These are phyloP conservation scores for Climacteris rufus DNA, from an alignment of 2,113 vertebrate species.

Conservation along the genomic window DNA sequence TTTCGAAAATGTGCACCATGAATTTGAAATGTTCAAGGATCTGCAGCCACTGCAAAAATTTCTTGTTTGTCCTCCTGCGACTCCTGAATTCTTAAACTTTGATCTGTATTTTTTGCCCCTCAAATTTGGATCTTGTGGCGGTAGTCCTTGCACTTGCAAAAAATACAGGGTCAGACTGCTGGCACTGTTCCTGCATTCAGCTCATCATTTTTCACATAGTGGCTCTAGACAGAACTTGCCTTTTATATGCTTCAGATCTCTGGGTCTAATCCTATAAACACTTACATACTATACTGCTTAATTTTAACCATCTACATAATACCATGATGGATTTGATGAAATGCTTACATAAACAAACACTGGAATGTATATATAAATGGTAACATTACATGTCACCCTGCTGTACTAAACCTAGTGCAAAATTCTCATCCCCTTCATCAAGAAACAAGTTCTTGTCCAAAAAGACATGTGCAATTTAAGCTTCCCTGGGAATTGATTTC, in stretches of 20 bases:
- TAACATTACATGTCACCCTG: neutral
- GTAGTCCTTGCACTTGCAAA: neutral
- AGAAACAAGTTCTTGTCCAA: neutral
- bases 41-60: neutral
- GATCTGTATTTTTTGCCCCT: neutral
- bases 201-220: neutral
- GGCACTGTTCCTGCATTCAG: neutral
- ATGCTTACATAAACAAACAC: neutral
- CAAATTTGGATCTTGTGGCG: neutral
- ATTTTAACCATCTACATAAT: neutral
- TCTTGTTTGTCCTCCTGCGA: neutral
- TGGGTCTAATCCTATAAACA: conserved; percentile 1
- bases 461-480: neutral
- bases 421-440: neutral
- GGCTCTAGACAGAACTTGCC: neutral
- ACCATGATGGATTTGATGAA: neutral
- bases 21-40: neutral
- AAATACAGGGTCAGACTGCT: neutral
- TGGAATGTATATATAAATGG: neutral
- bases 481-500: neutral
- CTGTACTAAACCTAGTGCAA: neutral
- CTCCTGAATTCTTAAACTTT: neutral
- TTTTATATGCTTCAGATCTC: neutral
- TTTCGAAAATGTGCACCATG: neutral
- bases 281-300: neutral